Evolutionary conservation across 2,888 invertebrate genomes (phyloP).

Genomic region (Nasonia oneida): DNA sequence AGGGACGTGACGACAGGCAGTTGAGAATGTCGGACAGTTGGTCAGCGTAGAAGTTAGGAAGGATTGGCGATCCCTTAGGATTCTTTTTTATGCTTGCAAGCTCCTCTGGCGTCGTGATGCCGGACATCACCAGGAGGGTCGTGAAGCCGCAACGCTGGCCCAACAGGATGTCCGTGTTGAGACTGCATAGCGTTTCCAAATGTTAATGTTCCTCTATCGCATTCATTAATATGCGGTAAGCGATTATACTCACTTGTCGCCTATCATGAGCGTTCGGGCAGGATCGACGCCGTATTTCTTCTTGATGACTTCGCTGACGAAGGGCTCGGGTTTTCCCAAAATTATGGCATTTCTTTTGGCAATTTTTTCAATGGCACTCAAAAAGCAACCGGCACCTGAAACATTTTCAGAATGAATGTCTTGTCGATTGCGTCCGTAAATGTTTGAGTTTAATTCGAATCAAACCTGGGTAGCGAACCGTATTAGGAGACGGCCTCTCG

Average conservation of each 20-base stretch:
- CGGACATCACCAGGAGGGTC: conserved; percentile 93
- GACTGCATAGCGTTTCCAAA: conserved; percentile 76
- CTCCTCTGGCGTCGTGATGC: conserved; percentile 85
- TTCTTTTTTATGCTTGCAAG: conserved; percentile 79
- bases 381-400: conserved; percentile 92
- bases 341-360: conserved; percentile 89
- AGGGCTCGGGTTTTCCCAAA: conserved; percentile 94
- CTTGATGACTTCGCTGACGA: conserved; percentile 87
- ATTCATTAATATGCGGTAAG: neutral
- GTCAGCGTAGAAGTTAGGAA: conserved; percentile 79
- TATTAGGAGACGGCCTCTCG: conserved; percentile 72
- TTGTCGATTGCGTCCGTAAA: conserved; percentile 1
- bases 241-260: conserved; percentile 84
- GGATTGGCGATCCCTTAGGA: conserved; percentile 66
- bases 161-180: conserved; percentile 94
- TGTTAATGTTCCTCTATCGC: neutral
- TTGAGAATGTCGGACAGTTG: conserved; percentile 75
- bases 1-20: neutral
- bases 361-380: conserved; percentile 90
- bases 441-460: neutral
- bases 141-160: conserved; percentile 93
- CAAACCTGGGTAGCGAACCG: conserved; percentile 72
- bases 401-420: neutral
- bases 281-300: conserved; percentile 89
- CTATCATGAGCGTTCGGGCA: conserved; percentile 92